Percentiles rank a stretch among this genome's conserved stretches.
Conservation (phyloP, 2,888 invertebrate species). For the Agrotis puta region DNA sequence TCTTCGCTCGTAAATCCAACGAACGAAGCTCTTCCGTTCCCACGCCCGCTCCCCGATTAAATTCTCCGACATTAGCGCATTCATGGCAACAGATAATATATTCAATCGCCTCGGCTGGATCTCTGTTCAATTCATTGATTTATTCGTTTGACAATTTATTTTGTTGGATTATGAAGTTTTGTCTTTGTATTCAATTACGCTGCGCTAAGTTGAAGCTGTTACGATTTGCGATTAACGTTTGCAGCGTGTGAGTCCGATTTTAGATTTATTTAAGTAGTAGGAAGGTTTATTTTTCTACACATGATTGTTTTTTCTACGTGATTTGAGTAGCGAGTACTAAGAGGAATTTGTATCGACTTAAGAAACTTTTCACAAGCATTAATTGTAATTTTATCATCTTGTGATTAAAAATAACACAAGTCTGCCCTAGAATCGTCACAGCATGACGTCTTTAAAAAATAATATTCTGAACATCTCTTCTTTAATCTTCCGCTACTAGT, state of each 20-base stretch:
- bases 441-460: not conserved
- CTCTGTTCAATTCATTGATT: constrained; percentile 74
- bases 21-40: constrained; percentile 75
- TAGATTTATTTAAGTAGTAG: not conserved
- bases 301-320: not conserved
- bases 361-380: not conserved
- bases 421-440: not conserved
- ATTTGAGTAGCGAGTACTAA: not conserved
- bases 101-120: constrained; percentile 76
- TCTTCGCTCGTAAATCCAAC: constrained; percentile 82
- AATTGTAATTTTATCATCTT: not conserved
- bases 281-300: no score
- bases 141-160: constrained; percentile 64
- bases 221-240: not conserved
- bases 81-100: constrained; percentile 81
- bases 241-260: not conserved
- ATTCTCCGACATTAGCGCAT: constrained; percentile 82
- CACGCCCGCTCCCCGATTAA: constrained; percentile 78
- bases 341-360: not conserved
- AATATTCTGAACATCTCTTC: not conserved
- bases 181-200: constrained; percentile 26
- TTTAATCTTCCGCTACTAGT: not conserved
- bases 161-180: constrained; percentile 44
- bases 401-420: not conserved
- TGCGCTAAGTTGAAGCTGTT: not conserved